Percentiles rank a stretch among this genome's conserved stretches.
Evolutionary conservation across 2,113 vertebrate genomes (phyloP).

Genomic region (Tauraco erythrolophus): DNA sequence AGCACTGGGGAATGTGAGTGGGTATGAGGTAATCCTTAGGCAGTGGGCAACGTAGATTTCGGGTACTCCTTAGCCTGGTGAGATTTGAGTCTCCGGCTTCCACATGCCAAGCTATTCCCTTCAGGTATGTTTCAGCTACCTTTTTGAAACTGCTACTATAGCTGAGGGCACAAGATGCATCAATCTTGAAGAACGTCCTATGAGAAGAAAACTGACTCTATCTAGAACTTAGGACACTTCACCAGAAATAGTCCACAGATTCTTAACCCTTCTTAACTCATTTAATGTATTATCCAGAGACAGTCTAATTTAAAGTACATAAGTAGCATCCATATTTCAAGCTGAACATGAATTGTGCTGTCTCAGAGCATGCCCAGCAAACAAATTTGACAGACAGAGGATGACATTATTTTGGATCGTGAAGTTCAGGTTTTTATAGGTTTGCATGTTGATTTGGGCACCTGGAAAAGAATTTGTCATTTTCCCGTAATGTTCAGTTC

Average conservation of each 20-base stretch:
- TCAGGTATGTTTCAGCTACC: background rate
- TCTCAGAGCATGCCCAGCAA: background rate
- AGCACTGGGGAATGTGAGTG: accelerated
- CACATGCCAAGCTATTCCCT: background rate
- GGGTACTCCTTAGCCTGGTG: background rate
- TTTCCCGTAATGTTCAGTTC: background rate
- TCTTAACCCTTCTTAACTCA: background rate
- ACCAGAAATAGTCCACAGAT: background rate
- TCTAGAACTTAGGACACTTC: background rate
- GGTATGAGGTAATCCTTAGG: background rate
- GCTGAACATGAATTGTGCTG: accelerated
- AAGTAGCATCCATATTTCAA: background rate
- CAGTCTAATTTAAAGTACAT: background rate
- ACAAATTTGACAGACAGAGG: background rate
- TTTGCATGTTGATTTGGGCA: background rate
- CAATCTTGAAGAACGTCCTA: background rate
- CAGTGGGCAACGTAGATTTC: background rate
- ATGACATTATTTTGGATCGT: background rate
- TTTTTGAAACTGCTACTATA: background rate
- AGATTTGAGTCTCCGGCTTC: background rate
- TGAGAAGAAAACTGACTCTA: background rate
- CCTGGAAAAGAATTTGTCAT: background rate
- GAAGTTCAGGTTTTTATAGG: background rate
- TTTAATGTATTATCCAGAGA: background rate
- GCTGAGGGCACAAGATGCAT: background rate